Base-by-base conservation (phyloP, 1,140 invertebrate genomes). In the Manduca sexta region DNA sequence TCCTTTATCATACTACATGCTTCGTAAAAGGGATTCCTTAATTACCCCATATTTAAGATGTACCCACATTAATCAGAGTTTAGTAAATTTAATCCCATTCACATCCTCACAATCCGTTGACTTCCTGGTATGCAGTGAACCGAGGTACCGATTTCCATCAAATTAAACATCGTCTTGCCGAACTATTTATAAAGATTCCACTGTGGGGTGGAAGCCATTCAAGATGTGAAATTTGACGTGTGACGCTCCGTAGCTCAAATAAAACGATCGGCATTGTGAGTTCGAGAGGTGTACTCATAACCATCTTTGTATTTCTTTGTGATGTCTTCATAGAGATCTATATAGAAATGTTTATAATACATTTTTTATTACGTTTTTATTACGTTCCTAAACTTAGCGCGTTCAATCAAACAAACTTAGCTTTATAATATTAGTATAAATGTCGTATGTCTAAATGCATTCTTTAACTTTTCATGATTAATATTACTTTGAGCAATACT, bases 161-260 rank as follows among this genome's bases (percentile, higher is more conserved):
- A 82, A 84, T 84, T 84, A 84, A 81, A 56, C 78, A 68, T 42
- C 65, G 54, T 71, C 70, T 72, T 71, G 60, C 57, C 65, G 56
- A 84, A 84, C 80, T 84, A 84, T 84, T 84, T 84, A 77, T 82
- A 84, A 84, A 82, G 78, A 84, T 84, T 84, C 66, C 60, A 51
- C 53, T 63, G 51, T 41, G 59, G 73, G 70, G 74, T 62, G 65
- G 47, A 37, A 26, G 46, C 73, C 60, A 79, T 84, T 84, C 75
- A 82, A 65, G 67, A 74, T 73, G 73, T 82, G 76, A 79, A 84
- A 84, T 82, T 84, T 82, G 78, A 84, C 78, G 81, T 84, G 75
- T 78, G 67, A 74, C 43, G 43, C 31, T 54, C 59, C 47, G 55
- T 44, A 51, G 44, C 52, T 63, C 58, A 53, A 71, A 74, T 74